These are phyloP conservation scores for Lamellibrachia luymesi DNA, from an alignment of 1,140 invertebrate genomes.

Conservation along the genomic window DNA sequence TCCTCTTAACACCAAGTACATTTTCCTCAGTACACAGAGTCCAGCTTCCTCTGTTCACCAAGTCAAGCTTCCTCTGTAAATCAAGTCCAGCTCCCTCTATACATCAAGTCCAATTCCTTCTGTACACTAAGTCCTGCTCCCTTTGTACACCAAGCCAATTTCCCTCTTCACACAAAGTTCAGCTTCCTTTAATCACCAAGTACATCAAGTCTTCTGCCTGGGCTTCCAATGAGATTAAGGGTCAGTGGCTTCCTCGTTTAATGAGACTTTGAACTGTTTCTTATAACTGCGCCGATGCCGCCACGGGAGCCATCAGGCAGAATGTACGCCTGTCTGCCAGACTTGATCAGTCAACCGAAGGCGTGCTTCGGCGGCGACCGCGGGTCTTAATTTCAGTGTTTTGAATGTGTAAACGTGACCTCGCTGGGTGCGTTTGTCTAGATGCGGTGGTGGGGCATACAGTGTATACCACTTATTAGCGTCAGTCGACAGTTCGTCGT, in stretches of 20 bases:
- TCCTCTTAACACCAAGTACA: too few species aligned
- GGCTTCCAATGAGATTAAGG: not conserved
- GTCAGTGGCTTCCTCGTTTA: not conserved
- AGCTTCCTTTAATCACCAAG: too few species aligned
- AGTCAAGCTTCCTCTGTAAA: too few species aligned
- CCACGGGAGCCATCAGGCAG: not conserved
- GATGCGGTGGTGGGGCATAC: not conserved
- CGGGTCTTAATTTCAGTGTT: not conserved
- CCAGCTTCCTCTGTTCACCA: too few species aligned
- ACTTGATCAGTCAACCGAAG: not conserved
- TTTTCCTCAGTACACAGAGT: too few species aligned
- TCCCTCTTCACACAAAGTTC: too few species aligned
- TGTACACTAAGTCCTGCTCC: not conserved
- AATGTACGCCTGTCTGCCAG: not conserved
- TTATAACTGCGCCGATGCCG: not conserved
- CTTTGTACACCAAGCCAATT: too few species aligned
- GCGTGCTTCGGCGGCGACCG: not conserved
- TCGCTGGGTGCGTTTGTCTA: not conserved
- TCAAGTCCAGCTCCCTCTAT: not conserved
- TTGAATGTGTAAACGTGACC: not conserved
- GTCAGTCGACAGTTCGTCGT: not conserved
- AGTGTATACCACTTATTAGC: not conserved
- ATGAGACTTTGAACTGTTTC: not conserved
- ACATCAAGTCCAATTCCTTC: too few species aligned
- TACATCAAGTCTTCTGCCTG: not conserved